Evolutionary conservation across 2,888 invertebrate genomes (phyloP).

Genomic region (Philhelius pedissequus): DNA sequence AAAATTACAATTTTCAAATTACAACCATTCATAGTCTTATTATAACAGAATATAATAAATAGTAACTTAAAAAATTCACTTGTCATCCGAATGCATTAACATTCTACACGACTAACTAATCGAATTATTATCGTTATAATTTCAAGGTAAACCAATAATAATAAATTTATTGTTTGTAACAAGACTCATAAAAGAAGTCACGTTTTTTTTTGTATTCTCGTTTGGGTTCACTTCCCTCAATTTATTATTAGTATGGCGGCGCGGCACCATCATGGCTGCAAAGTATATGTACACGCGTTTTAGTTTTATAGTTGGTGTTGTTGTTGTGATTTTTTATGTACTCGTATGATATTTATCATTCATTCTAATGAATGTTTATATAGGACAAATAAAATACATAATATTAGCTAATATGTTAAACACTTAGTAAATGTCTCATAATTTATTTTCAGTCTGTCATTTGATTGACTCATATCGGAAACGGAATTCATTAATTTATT

Average conservation of each 20-base stretch:
- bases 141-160: slow-evolving; percentile 37
- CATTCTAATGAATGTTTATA: background rate
- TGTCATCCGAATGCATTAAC: slow-evolving; percentile 24
- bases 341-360: background rate
- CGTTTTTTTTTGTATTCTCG: slow-evolving; percentile 36
- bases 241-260: background rate
- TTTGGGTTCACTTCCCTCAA: slow-evolving; percentile 58
- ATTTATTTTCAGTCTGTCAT: too few species aligned
- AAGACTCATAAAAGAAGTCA: slow-evolving; percentile 41
- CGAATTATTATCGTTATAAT: slow-evolving; percentile 8
- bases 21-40: too few species aligned
- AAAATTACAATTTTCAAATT: too few species aligned
- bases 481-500: slow-evolving; percentile 24
- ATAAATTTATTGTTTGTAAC: background rate
- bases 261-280: background rate
- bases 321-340: background rate
- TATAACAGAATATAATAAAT: too few species aligned
- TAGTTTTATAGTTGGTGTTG: background rate
- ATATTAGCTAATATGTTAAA: slow-evolving; percentile 3
- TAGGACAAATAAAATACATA: background rate
- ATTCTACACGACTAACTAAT: slow-evolving; percentile 8
- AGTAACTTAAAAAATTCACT: slow-evolving; percentile 1
- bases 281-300: background rate
- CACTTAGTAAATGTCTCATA: too few species aligned
- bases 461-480: slow-evolving; percentile 49